Conservation (phyloP, 1,140 invertebrate species). For the Trachymyrmex cornetzi region DNA sequence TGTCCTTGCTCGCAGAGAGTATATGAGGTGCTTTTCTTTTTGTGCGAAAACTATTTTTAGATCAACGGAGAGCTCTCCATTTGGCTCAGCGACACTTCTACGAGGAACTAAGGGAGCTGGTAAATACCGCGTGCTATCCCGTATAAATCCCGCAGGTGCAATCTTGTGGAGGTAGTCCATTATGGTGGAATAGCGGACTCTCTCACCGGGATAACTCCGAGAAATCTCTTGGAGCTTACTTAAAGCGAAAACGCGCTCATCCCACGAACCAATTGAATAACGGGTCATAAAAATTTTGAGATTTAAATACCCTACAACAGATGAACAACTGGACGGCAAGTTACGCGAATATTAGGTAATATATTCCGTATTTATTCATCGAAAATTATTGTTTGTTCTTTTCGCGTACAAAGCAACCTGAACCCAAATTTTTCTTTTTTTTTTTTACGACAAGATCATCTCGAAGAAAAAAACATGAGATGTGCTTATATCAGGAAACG, state of each 20-base stretch:
- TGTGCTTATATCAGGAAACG: neutral
- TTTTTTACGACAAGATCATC: neutral
- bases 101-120: conserved; percentile 29
- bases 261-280: conserved; percentile 7
- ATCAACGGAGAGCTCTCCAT: conserved; percentile 52
- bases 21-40: conserved; percentile 3
- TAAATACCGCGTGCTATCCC: conserved; percentile 40
- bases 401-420: neutral
- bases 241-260: conserved; percentile 22
- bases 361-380: neutral
- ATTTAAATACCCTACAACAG: conserved; percentile 24
- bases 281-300: conserved; percentile 19
- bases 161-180: conserved; percentile 35
- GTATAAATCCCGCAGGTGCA: conserved; percentile 59
- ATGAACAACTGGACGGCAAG: neutral
- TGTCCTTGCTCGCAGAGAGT: neutral
- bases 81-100: conserved; percentile 33
- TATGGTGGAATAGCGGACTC: conserved; percentile 5
- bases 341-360: neutral
- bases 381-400: neutral
- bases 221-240: neutral
- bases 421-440: neutral
- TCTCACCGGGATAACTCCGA: neutral
- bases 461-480: neutral
- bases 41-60: conserved; percentile 44